Percentiles rank a stretch among this genome's conserved stretches.
Conservation (phyloP, 1,140 invertebrate species). For the Sogatella furcifera region DNA sequence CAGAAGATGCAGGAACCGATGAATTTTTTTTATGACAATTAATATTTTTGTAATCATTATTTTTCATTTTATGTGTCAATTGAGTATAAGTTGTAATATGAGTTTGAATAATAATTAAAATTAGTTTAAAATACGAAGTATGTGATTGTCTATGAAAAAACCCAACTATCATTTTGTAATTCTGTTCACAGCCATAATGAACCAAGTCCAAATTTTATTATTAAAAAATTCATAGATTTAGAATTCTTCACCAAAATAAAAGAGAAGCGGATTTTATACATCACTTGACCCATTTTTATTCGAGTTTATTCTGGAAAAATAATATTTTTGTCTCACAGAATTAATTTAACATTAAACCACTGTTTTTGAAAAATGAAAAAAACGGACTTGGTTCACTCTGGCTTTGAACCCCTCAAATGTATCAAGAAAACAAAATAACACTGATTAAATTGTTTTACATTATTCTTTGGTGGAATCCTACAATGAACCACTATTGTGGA, state of each 20-base stretch:
- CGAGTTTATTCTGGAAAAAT: neutral
- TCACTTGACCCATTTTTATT: neutral
- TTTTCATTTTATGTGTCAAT: neutral
- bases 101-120: neutral
- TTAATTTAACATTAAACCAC: neutral
- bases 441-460: too few relatives aligned
- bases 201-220: neutral
- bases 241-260: neutral
- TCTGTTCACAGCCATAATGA: neutral
- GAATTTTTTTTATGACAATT: neutral
- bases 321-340: neutral
- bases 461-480: too few relatives aligned
- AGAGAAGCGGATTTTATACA: neutral
- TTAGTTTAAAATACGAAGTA: neutral
- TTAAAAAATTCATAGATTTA: too few relatives aligned
- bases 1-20: neutral
- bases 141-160: too few relatives aligned
- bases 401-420: conserved; percentile 1
- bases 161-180: neutral
- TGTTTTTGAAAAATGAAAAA: neutral
- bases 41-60: neutral
- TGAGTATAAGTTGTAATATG: neutral
- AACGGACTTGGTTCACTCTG: conserved; percentile 1
- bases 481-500: too few relatives aligned
- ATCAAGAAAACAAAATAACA: too few relatives aligned